phyloP scores from a whole-genome alignment of 2,888 invertebrate genomes.

The Chalcis sispes region DNA sequence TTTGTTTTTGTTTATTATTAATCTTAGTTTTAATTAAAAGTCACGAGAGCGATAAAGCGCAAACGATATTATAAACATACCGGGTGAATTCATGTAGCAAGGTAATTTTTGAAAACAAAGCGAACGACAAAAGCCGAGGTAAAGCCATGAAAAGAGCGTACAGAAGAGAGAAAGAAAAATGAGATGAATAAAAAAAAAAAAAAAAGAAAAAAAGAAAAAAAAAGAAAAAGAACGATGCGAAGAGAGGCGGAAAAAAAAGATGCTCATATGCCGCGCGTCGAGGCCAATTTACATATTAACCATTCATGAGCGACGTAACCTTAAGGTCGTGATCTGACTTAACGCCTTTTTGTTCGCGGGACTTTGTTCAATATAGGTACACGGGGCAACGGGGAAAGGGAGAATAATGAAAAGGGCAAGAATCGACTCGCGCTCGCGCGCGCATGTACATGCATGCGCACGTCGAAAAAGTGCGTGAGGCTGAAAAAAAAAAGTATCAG shows the following conservation, averaged over 20 bases:
- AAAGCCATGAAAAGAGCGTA: conserved; percentile 11
- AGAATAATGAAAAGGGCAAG: conserved; percentile 52
- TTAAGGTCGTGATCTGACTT: conserved; percentile 70
- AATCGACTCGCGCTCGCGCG: conserved; percentile 15
- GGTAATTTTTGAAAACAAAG: no score
- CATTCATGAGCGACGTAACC: conserved; percentile 63
- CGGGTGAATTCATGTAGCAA: no score
- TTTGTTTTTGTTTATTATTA: no score
- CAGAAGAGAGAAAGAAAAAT: conserved; percentile 17
- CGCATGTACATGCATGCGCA: background rate
- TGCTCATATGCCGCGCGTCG: conserved; percentile 35
- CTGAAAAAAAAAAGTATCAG: background rate
- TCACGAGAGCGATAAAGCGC: no score
- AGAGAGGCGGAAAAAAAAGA: conserved; percentile 10
- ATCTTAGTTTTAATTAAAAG: no score
- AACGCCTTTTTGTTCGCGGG: conserved; percentile 70
- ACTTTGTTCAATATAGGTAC: conserved; percentile 42
- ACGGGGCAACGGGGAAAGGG: conserved; percentile 6
- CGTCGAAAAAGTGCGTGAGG: background rate
- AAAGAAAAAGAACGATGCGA: background rate
- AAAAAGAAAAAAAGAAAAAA: conserved; percentile 12
- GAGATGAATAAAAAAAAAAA: background rate
- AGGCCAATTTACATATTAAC: conserved; percentile 71
- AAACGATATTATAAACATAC: no score
- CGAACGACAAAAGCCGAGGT: no score